Base-by-base conservation (phyloP, 2,113 vertebrate genomes). In the Upupa epops region DNA sequence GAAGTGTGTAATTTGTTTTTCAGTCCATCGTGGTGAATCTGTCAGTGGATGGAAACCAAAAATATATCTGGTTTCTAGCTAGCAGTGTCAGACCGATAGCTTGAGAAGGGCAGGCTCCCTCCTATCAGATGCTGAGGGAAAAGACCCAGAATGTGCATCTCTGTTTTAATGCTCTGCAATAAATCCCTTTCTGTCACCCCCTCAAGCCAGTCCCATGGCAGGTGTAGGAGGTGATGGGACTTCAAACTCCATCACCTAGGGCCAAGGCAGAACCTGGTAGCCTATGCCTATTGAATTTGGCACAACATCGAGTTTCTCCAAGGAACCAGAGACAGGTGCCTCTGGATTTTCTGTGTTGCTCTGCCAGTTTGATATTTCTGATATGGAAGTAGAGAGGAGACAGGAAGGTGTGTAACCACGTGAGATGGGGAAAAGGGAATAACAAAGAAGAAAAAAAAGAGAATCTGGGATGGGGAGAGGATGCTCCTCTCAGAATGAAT, bases 31-130 rank as follows among this genome's bases (percentile, higher is more conserved):
- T 0, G 4, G 5, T 69, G 70, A 75, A 92, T 17, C 11, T 45
- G 46, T 13, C 10, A 5, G 29, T 32, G 51, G 36, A 48, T 48
- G 21, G 9, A 88, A 60, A 55, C 26, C 66, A 88, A 48, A 89
- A 88, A 72, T n/a, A 48, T 1, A 3, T 13, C n/a, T 3, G 0
- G 17, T 77, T 83, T 83, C 22, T 34, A 22, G 51, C 22, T 59
- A 59, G 49, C 24, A 64, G 32, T 7, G 18, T n/a, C n/a, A 73
- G 63, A 28, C 17, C 51, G 55, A 81, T 48, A 48, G 31, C 20
- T 76, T 85, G 60, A 56, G 55, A 83, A 72, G 46, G n/a, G 14
- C n/a, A 89, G 42, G 20, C 17, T 89, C 46, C 26, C n/a, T 94
- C 46, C 31, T 40, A 51, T 70, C 76, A 70, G 40, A 29, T 42